Evolutionary conservation across 2,888 invertebrate species (phyloP).

Genomic region (Thymelicus lineola): DNA sequence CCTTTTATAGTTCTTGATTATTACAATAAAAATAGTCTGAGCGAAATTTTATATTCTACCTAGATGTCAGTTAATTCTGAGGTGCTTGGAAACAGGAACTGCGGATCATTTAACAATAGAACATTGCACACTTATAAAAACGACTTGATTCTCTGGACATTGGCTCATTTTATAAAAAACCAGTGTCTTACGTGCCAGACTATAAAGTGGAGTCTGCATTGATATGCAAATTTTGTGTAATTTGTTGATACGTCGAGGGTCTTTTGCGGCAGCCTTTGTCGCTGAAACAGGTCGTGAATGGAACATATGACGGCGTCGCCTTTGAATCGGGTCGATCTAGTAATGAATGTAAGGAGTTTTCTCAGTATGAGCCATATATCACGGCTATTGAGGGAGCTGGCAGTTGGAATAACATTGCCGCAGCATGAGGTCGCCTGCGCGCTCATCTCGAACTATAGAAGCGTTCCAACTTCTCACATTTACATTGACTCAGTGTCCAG

Average conservation of each 20-base stretch:
- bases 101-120: not conserved
- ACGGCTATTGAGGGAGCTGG: constrained; percentile 58
- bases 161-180: constrained; percentile 72
- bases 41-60: not conserved
- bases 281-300: constrained; percentile 71
- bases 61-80: not conserved
- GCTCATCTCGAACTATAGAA: constrained; percentile 45
- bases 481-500: constrained; percentile 11
- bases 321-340: constrained; percentile 65
- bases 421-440: constrained; percentile 48
- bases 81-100: not conserved
- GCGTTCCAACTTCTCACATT: constrained; percentile 47
- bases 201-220: constrained; percentile 65
- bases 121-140: constrained; percentile 36
- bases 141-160: constrained; percentile 59
- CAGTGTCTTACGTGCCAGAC: constrained; percentile 65
- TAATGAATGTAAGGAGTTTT: constrained; percentile 60
- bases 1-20: too few relatives aligned
- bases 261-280: constrained; percentile 80
- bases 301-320: constrained; percentile 77
- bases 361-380: constrained; percentile 64
- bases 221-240: constrained; percentile 81
- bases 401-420: constrained; percentile 75
- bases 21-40: too few relatives aligned
- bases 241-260: constrained; percentile 83